These are phyloP conservation scores for Micronycteris hirsuta DNA, from an alignment of 2,113 vertebrate species.

Conservation along the genomic window DNA sequence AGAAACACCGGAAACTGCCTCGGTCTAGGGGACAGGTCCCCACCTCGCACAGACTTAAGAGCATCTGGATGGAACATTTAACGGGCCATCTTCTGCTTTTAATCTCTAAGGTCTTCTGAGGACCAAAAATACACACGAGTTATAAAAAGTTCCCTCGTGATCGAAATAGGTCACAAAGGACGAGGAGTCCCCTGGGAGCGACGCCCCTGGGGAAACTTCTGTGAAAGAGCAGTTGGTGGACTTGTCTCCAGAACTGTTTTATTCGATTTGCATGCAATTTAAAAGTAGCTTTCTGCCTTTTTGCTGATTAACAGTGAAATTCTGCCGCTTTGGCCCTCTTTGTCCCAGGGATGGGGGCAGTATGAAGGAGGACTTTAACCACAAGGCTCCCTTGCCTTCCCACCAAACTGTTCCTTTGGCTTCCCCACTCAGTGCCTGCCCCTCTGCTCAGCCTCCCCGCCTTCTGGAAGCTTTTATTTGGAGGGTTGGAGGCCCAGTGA, in stretches of 20 bases:
- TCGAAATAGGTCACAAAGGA: constrained; percentile 3
- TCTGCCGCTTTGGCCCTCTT: not conserved
- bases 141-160: not conserved
- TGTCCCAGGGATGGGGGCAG: not conserved
- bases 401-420: not conserved
- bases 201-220: not conserved
- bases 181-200: not conserved
- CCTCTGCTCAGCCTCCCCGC: not conserved
- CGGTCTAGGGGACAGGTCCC: not conserved
- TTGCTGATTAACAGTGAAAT: not conserved
- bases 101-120: not conserved
- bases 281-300: not conserved
- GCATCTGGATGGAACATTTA: not conserved
- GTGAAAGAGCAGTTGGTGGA: not conserved
- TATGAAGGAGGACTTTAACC: not conserved
- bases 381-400: not conserved
- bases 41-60: not conserved
- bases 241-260: not conserved
- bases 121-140: not conserved
- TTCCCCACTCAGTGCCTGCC: not conserved
- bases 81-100: not conserved
- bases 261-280: not conserved
- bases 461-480: not conserved
- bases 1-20: not conserved
- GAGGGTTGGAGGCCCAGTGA: not conserved